Conservation (phyloP, 2,888 invertebrate genomes). For the Sinotaia quadrata region DNA sequence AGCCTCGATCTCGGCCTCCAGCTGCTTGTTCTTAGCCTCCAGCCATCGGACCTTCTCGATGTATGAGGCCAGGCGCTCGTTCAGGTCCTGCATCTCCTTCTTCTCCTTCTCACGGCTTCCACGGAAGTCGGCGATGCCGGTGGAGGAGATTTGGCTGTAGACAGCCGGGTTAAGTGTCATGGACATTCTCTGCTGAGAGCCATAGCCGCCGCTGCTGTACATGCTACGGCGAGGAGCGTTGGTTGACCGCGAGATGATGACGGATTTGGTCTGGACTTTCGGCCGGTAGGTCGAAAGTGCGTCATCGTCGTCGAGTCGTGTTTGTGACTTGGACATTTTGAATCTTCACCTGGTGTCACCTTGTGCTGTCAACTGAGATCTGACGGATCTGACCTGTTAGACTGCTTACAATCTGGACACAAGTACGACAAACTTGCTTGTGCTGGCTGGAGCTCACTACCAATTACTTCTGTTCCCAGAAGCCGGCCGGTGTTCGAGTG, state of each 20-base stretch:
- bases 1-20: constrained; percentile 64
- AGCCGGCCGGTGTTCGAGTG: too few species aligned
- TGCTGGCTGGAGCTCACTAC: too few species aligned
- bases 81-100: constrained; percentile 74
- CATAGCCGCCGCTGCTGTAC: not conserved
- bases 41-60: constrained; percentile 73
- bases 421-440: too few species aligned
- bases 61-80: constrained; percentile 74
- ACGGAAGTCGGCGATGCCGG: constrained; percentile 71
- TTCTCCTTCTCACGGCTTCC: constrained; percentile 73
- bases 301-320: too few species aligned
- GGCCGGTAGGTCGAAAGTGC: constrained; percentile 18
- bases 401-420: too few species aligned
- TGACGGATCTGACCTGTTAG: too few species aligned
- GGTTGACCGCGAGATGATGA: constrained; percentile 25
- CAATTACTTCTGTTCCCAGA: too few species aligned
- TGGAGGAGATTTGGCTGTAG: constrained; percentile 48
- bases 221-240: not conserved
- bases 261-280: constrained; percentile 11
- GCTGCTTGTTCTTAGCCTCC: constrained; percentile 68
- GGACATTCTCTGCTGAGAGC: constrained; percentile 9
- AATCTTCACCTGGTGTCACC: too few species aligned
- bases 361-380: too few species aligned
- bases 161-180: constrained; percentile 40
- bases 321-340: too few species aligned